Percentiles rank a stretch among this genome's conserved stretches.
Evolutionary conservation across 2,113 vertebrate species (phyloP).

Genomic region (Capricornis sumatraensis): DNA sequence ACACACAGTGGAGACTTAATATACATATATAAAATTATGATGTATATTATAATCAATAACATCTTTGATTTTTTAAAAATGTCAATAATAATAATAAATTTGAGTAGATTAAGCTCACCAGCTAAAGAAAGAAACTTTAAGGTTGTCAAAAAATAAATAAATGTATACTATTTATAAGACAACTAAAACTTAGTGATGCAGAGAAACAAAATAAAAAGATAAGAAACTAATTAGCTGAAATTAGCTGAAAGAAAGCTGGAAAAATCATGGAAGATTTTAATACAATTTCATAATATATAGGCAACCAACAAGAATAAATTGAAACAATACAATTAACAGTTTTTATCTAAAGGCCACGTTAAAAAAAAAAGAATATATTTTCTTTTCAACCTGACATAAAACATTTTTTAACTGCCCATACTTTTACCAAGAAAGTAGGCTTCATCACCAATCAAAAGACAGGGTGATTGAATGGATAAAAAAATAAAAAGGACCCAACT

Average conservation of each 20-base stretch:
- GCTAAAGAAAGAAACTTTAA: neutral
- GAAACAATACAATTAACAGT: neutral
- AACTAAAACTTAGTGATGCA: neutral
- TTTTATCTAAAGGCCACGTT: neutral
- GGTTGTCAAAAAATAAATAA: neutral
- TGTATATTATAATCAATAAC: neutral
- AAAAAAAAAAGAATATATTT: neutral
- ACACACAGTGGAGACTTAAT: neutral
- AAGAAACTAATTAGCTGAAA: neutral
- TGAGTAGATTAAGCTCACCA: neutral
- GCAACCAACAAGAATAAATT: neutral
- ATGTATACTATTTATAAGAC: neutral
- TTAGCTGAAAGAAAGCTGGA: neutral
- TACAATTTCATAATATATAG: neutral
- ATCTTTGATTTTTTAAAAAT: neutral
- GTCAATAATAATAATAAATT: neutral
- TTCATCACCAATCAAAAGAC: neutral
- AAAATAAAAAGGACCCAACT: neutral
- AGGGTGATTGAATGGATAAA: neutral
- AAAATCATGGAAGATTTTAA: neutral
- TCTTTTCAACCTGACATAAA: neutral
- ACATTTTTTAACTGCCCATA: neutral
- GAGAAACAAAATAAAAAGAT: neutral
- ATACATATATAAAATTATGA: neutral
- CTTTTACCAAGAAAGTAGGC: neutral